Percentiles rank a stretch among this genome's conserved stretches.
Conservation (phyloP, 2,113 vertebrate species). For the Pedetes capensis region DNA sequence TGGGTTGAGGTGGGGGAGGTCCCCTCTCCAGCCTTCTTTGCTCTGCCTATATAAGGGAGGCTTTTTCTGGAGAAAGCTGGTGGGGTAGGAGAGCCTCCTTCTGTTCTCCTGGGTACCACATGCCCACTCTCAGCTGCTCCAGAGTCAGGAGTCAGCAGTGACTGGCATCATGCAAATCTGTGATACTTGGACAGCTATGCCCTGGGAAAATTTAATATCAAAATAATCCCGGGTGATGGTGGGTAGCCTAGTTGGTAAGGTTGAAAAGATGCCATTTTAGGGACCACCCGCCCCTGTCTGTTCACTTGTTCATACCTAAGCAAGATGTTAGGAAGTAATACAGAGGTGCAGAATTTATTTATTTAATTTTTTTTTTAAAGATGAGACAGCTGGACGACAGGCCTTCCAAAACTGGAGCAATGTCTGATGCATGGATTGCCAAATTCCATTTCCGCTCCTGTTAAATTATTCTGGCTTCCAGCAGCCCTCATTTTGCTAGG, state of each 20-base stretch:
- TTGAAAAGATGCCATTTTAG: slow-evolving; percentile 18
- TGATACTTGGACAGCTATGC: neutral
- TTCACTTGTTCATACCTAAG: slow-evolving; percentile 35
- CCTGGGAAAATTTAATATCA: neutral
- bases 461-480: slow-evolving; percentile 71
- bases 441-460: slow-evolving; percentile 25
- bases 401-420: slow-evolving; percentile 40
- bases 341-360: neutral
- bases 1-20: neutral
- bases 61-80: neutral
- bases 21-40: neutral
- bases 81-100: neutral
- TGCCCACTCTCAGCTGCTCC: neutral
- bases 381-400: slow-evolving; percentile 63
- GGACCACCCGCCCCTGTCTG: neutral
- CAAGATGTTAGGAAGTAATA: slow-evolving; percentile 48
- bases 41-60: neutral
- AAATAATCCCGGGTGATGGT: neutral
- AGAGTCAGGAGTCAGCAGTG: neutral
- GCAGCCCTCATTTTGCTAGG: neutral
- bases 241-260: neutral
- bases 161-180: neutral
- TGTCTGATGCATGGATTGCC: slow-evolving; percentile 51
- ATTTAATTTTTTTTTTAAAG: slow-evolving; percentile 16
- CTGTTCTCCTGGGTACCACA: neutral